Base-by-base conservation (phyloP, 2,797 vertebrate species). In the Enteromius radiatus region DNA sequence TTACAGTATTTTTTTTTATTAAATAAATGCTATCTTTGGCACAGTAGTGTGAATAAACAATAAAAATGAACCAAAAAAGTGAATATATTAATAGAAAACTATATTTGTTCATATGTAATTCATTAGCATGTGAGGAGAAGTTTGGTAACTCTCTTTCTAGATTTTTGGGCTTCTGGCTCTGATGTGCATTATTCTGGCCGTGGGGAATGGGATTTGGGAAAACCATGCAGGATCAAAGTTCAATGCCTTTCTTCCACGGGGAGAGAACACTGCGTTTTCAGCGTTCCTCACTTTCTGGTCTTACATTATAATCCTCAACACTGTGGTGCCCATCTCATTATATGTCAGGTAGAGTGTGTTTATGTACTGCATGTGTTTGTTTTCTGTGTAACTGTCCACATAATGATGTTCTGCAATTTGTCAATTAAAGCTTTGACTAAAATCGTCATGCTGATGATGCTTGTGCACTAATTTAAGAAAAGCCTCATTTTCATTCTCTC, bases 261-360 rank as follows among this genome's bases (percentile, higher is more conserved):
- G 94, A 59, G 87, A 93, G 5, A 94, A 90, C 2, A 88, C 95
- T 0, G 33, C 84, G 12, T 92, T 95, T 83, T 97, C 97, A 0
- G 94, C 93, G 71, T 93, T 96, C 88, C 96, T 98, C 87, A 93
- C 94, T n/a, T 98, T 99, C 94, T 99, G 97, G 97, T 99, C 98
- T 17, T 99, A 99, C 0, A 93, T 99, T 91, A 98, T 99, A 92
- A 97, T 98, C 91, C 95, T 99, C 87, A 99, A 99, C 93, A 99
- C 97, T 0, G 94, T 99, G 92, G 98, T 99, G 84, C 97, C 98
- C 54, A 99, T 98, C 88, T 99, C 98, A 0, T 97, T 99, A 85
- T 99, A 99, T 0, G 96, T 99, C 84, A 99, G 98, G 97, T 99
- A 64, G 17, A n/a, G 56, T 8, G 1, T 8, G 36, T 52, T 54